A percentile compares a stretch with the other conserved stretches of the same genome.
Conservation (phyloP, 1,140 invertebrate genomes). For the Oedothorax gibbosus region DNA sequence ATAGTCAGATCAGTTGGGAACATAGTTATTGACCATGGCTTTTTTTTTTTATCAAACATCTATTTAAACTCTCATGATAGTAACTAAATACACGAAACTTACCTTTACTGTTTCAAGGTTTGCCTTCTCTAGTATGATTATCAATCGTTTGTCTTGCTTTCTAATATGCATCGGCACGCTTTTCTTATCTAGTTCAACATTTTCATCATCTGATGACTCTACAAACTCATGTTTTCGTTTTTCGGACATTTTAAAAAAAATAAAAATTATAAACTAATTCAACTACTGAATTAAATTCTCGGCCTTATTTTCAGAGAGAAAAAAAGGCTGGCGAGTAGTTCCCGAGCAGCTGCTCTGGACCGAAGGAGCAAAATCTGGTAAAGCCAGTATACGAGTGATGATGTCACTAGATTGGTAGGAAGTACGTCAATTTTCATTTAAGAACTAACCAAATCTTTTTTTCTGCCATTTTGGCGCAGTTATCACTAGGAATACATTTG, state of each 20-base stretch:
- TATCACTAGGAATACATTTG: too few species aligned
- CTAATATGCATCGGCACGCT: constrained; percentile 77
- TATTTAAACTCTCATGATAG: background rate
- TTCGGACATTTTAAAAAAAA: constrained; percentile 76
- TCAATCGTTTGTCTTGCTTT: constrained; percentile 89
- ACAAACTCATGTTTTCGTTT: constrained; percentile 68
- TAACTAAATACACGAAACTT: constrained; percentile 62
- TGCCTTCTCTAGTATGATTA: constrained; percentile 93
- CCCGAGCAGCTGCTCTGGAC: too few species aligned
- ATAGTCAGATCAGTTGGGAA: background rate
- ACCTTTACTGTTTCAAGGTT: constrained; percentile 97
- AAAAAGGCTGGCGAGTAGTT: too few species aligned
- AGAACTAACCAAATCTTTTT: too few species aligned
- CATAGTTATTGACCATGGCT: background rate
- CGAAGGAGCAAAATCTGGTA: too few species aligned
- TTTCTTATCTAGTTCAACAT: constrained; percentile 76
- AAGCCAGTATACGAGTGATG: too few species aligned
- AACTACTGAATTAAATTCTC: background rate
- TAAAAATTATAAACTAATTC: background rate
- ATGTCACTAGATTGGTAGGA: too few species aligned
- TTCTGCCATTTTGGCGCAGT: too few species aligned
- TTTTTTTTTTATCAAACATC: constrained; percentile 4
- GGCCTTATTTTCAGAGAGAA: too few species aligned
- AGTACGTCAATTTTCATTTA: too few species aligned
- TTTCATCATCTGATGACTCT: constrained; percentile 72